Conservation (phyloP, 2,888 invertebrate species). For the Sialis fuliginosa region DNA sequence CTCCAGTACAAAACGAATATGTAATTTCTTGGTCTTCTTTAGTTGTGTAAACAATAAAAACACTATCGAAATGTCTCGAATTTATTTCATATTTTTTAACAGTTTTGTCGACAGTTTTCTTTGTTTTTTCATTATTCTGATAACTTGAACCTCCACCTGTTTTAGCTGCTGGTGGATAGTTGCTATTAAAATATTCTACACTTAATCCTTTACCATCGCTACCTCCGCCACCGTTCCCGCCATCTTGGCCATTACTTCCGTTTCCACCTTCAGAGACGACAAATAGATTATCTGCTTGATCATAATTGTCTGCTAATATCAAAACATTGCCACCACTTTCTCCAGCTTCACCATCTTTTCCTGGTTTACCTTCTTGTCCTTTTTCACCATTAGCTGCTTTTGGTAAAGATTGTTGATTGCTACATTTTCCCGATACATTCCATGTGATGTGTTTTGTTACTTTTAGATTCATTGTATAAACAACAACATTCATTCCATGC, state of each 20-base stretch:
- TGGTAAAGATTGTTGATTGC: conserved; percentile 8
- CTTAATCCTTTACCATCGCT: conserved; percentile 9
- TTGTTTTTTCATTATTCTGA: too few species aligned
- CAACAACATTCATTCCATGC: conserved; percentile 12
- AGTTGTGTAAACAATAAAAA: not conserved
- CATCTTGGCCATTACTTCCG: conserved; percentile 15
- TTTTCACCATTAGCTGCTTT: not conserved
- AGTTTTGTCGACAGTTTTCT: too few species aligned
- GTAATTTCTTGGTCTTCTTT: not conserved
- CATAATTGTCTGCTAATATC: conserved; percentile 10
- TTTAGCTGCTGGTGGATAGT: conserved; percentile 5
- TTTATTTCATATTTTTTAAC: too few species aligned
- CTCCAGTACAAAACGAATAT: not conserved
- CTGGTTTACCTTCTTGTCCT: conserved; percentile 8
- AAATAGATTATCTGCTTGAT: conserved; percentile 11
- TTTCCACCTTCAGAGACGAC: conserved; percentile 14
- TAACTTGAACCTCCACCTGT: not conserved
- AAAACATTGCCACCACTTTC: conserved; percentile 16
- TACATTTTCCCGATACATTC: conserved; percentile 12
- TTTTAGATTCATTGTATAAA: conserved; percentile 11
- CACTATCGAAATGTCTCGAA: too few species aligned
- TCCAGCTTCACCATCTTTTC: conserved; percentile 14
- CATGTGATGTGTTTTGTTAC: conserved; percentile 10
- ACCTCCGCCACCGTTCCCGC: conserved; percentile 14
- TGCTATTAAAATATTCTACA: not conserved